Evolutionary conservation across 2,797 vertebrate species (phyloP).

Genomic region (Pipistrellus nathusii): DNA sequence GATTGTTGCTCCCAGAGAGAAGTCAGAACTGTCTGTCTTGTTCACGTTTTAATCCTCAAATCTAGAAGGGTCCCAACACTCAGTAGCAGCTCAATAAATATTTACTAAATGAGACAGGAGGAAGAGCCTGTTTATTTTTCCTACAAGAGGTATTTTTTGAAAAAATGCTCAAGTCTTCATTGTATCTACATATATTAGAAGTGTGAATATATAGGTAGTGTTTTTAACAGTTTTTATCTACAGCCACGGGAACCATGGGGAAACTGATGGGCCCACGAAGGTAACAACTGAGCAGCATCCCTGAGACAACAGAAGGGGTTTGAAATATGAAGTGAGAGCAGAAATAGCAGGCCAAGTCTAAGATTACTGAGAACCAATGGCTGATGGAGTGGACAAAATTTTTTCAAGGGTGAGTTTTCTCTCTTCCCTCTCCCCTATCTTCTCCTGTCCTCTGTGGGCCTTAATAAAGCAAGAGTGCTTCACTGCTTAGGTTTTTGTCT

Average conservation of each 20-base stretch:
- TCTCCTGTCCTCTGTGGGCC: neutral
- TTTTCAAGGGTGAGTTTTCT: neutral
- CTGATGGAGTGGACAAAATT: neutral
- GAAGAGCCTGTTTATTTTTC: neutral
- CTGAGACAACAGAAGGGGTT: neutral
- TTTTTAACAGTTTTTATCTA: neutral
- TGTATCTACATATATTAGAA: neutral
- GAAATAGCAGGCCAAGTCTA: neutral
- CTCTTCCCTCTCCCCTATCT: rapidly evolving
- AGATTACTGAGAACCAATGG: neutral
- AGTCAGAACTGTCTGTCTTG: neutral
- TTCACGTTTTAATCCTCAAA: neutral
- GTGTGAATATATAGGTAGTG: neutral
- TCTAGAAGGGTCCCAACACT: neutral
- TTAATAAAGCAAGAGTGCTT: neutral
- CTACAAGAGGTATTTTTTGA: neutral
- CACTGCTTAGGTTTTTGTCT: neutral
- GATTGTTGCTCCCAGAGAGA: neutral
- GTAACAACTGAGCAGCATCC: neutral
- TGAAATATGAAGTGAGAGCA: neutral
- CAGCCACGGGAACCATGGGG: neutral
- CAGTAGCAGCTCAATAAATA: neutral
- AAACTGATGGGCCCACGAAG: neutral
- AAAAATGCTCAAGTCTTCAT: neutral
- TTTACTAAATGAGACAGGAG: neutral